A percentile compares a stretch with the other conserved stretches of the same genome.
Conservation (phyloP, 2,797 vertebrate genomes). For the Borostomias antarcticus region DNA sequence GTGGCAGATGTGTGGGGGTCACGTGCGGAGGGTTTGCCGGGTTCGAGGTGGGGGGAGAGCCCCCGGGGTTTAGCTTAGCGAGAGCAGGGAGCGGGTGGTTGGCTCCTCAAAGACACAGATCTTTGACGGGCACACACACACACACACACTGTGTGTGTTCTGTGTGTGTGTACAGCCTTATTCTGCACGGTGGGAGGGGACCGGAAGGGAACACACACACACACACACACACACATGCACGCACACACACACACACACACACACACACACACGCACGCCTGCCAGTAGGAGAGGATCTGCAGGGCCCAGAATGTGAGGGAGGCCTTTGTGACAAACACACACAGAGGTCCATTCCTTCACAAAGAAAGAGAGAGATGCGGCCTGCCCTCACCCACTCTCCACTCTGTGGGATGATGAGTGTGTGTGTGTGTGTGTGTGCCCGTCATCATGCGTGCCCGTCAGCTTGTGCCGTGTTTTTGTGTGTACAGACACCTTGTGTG, state of each 20-base stretch:
- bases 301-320: conserved; percentile 50
- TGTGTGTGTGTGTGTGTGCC: conserved; percentile 30
- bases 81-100: too few species aligned
- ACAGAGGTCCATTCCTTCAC: conserved; percentile 42
- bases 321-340: conserved; percentile 64
- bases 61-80: too few species aligned
- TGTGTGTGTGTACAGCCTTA: too few species aligned
- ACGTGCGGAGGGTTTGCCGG: too few species aligned
- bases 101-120: too few species aligned
- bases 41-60: too few species aligned
- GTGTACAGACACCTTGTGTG: conserved; percentile 9
- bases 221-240: conserved; percentile 21
- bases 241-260: conserved; percentile 6
- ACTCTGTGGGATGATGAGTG: conserved; percentile 16
- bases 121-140: too few species aligned
- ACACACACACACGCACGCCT: background rate
- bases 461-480: conserved; percentile 16
- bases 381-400: conserved; percentile 7
- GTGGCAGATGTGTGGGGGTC: too few species aligned
- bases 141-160: conserved; percentile 44
- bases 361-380: conserved; percentile 51
- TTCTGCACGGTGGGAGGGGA: too few species aligned
- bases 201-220: conserved; percentile 18
- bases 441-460: background rate
- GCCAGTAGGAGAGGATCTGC: conserved; percentile 43